These are phyloP conservation scores for Halichoerus grypus DNA, from an alignment of 2,113 vertebrate genomes.

Conservation along the genomic window DNA sequence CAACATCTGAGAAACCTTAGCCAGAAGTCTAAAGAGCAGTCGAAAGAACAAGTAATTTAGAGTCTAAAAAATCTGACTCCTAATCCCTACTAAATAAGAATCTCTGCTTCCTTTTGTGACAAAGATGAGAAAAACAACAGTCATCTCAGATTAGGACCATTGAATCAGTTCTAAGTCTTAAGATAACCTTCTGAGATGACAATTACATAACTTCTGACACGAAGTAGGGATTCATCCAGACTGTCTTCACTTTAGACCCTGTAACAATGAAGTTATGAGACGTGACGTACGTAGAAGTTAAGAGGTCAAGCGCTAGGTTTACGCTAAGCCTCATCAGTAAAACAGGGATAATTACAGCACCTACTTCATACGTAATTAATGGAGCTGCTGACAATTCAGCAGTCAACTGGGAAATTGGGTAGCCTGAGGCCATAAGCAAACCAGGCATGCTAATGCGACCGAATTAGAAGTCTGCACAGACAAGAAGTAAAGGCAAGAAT, in stretches of 20 bases:
- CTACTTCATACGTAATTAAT: conserved; percentile 34
- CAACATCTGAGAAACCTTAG: conserved; percentile 44
- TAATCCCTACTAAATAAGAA: conserved; percentile 53
- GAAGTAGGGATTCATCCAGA: conserved; percentile 2
- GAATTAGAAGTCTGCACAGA: neutral
- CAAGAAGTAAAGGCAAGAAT: neutral
- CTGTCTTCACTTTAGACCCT: neutral
- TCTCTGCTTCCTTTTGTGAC: conserved; percentile 9
- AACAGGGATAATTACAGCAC: conserved; percentile 52
- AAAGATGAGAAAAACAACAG: conserved; percentile 51
- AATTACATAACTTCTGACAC: conserved; percentile 1
- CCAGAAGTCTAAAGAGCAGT: neutral
- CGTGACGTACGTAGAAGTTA: neutral
- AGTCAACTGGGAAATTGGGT: conserved; percentile 31
- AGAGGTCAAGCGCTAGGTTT: neutral
- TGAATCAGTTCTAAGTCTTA: conserved; percentile 28
- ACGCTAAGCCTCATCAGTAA: conserved; percentile 25
- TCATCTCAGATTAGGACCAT: conserved; percentile 29
- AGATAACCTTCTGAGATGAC: conserved; percentile 16
- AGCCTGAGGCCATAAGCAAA: neutral
- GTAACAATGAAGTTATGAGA: neutral
- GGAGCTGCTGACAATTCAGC: neutral
- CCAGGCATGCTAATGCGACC: neutral
- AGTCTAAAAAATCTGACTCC: conserved; percentile 22
- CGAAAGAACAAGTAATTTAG: conserved; percentile 31